phyloP scores from a whole-genome alignment of 2,797 vertebrate species.

The Pseudochirops cupreus region DNA sequence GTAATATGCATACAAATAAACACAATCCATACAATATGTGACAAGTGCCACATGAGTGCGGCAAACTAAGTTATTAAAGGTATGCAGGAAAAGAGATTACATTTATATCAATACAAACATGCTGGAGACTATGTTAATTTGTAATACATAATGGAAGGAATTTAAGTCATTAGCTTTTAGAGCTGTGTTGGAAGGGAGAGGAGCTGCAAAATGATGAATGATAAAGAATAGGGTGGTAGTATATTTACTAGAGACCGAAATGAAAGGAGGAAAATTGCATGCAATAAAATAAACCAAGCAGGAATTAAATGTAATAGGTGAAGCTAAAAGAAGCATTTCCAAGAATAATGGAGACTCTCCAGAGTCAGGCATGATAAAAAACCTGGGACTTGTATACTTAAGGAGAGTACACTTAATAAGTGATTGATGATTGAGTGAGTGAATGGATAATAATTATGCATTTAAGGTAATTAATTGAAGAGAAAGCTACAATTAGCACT shows the following conservation, averaged over 20 bases:
- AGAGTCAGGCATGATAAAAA: neutral
- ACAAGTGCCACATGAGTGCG: neutral
- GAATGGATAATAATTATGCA: neutral
- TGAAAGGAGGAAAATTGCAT: neutral
- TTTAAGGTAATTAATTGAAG: neutral
- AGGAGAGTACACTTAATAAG: neutral
- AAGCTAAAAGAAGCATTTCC: neutral
- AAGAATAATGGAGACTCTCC: neutral
- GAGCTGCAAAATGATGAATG: neutral
- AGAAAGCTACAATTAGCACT: neutral
- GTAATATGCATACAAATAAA: neutral
- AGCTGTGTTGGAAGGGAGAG: neutral
- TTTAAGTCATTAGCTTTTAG: neutral
- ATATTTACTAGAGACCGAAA: neutral
- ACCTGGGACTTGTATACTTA: neutral
- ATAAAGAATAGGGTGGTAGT: neutral
- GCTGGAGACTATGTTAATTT: neutral
- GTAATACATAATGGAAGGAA: neutral
- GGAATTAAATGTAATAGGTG: neutral
- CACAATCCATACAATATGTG: neutral
- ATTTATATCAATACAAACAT: neutral
- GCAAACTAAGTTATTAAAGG: neutral
- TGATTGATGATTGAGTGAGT: neutral
- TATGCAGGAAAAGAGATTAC: neutral
- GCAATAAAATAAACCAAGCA: neutral